phyloP scores from a whole-genome alignment of 2,888 invertebrate genomes.

The Odontocerum albicorne region DNA sequence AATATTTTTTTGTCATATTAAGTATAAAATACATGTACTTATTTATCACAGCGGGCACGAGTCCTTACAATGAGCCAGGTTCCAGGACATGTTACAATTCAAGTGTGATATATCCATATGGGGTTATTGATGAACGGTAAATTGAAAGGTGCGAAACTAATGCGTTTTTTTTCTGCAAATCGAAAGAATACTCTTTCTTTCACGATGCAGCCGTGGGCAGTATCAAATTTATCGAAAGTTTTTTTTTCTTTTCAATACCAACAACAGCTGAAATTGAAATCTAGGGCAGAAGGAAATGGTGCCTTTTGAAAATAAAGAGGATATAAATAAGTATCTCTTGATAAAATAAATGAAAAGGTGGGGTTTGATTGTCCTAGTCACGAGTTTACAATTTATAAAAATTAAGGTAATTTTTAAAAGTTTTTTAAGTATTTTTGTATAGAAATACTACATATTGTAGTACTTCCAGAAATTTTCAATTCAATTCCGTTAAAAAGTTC shows the following conservation, averaged over 20 bases:
- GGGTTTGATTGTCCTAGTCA: no score
- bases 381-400: no score
- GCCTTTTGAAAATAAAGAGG: no score
- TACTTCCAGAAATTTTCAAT: no score
- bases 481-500: no score
- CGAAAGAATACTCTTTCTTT: constrained; percentile 4
- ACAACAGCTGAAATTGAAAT: background rate
- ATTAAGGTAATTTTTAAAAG: no score
- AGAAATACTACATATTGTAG: no score
- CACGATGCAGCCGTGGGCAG: constrained; percentile 4
- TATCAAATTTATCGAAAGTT: constrained; percentile 14
- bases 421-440: no score
- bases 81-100: constrained; percentile 11
- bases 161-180: background rate
- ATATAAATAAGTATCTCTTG: no score
- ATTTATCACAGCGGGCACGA: background rate
- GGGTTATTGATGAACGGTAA: constrained; percentile 8
- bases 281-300: no score
- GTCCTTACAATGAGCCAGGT: background rate
- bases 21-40: background rate
- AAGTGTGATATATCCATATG: constrained; percentile 11
- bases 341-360: no score
- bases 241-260: no score
- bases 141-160: constrained; percentile 6
- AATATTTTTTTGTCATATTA: background rate